Evolutionary conservation across 2,888 invertebrate species (phyloP), one percentile per base, ranked within the genome.

Genomic region (Bombylius major): DNA sequence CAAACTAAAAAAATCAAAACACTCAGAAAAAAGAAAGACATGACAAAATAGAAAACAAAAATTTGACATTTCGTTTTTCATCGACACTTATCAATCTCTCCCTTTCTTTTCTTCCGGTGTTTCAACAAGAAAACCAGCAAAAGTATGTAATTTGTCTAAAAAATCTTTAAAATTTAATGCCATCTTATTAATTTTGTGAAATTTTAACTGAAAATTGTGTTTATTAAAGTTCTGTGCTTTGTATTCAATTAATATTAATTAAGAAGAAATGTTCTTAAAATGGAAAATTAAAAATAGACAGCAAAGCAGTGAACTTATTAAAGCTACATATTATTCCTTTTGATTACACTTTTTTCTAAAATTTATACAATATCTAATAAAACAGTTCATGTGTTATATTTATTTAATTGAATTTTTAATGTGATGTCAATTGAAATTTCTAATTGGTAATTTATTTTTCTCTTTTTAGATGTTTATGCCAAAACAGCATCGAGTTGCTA

Each of bases 391-490:
- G 23, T 31, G 31, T 5, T 39, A 5, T 47, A 36, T 42, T 39
- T 36, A 8, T 36, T 5, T 3, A 36, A 5, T 36, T 8, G 3
- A 53, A 48, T 14, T 44, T n/a, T 50, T 5, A 42, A 44, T 32
- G 5, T 14, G 31, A 11, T 11, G 11, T 6, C 31, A 12, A 42
- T n/a, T 31, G 8, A 51, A 9, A 13, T 44, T 6, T 34, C 36
- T 33, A 13, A 23, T 23, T 23, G 3, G 11, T 9, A 51, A 47
- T 62, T 59, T 55, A 48, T 58, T 59, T 59, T 60, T 64, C 58
- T 60, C 58, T 75, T 77, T 72, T 76, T 94, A 89, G 77, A 99
- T 99, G 99, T 95, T 99, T 93, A 99, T 99, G 95, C 96, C 98
- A 69, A 98, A 97, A 82, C 90, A 92, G 80, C 94, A 96, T 76